phyloP scores from a whole-genome alignment of 2,888 invertebrate species.

The Tenthredo livida region DNA sequence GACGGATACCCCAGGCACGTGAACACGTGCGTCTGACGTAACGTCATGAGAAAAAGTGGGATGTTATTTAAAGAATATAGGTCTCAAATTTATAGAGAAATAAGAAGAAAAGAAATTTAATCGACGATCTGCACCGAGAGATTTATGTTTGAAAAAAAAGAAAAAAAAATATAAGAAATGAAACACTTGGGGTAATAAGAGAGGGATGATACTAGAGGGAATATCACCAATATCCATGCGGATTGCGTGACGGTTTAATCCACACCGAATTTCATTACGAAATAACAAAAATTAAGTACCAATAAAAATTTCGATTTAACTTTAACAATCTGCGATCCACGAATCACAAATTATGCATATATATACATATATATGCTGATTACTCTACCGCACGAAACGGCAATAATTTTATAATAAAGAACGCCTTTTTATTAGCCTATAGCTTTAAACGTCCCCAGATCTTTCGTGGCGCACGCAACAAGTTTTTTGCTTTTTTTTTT shows the following conservation, averaged over 20 bases:
- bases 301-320: neutral
- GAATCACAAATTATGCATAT: neutral
- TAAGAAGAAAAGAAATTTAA: neutral
- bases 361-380: neutral
- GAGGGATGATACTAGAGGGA: neutral
- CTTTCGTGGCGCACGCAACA: constrained; percentile 13
- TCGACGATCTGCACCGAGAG: neutral
- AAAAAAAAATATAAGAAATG: neutral
- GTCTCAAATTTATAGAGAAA: neutral
- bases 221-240: neutral
- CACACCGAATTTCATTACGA: neutral
- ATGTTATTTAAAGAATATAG: neutral
- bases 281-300: constrained; percentile 5
- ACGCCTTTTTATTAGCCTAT: constrained; percentile 1
- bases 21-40: constrained; percentile 11
- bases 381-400: constrained; percentile 1
- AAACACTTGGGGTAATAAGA: neutral
- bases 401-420: constrained; percentile 14
- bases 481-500: neutral
- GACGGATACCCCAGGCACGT: neutral
- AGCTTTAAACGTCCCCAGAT: neutral
- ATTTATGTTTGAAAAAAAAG: neutral
- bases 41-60: neutral
- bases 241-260: neutral
- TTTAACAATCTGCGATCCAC: neutral